Base-by-base conservation (phyloP, 2,113 vertebrate species). In the Pluvialis apricaria region DNA sequence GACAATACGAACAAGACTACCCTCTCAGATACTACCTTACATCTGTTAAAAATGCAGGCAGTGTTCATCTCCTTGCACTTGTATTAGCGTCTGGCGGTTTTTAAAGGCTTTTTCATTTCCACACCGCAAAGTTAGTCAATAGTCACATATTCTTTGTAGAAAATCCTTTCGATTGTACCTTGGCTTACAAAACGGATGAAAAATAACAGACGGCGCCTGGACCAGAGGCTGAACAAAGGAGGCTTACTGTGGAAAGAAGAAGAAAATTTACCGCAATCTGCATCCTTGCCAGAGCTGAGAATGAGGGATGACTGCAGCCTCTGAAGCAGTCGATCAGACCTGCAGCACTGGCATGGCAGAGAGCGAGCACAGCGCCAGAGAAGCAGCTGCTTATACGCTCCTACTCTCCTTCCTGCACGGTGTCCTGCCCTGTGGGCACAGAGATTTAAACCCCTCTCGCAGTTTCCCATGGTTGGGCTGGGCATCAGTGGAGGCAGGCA, bases 371-470 rank as follows among this genome's bases (percentile, higher is more conserved):
- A 45, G 73, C 32, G 38, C 22, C 64, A 22, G 62, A 25, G 57
- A 36, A 85, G 76, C 10, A 5, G 72, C 71, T 18, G 36, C 85
- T 49, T 29, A 7, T 6, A 6, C 14, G 2, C 17, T 54, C 36
- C 64, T 34, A n/a, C 0, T 2, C 68, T 61, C n/a, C 49, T 21
- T 61, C 47, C 73, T 69, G 24, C 3, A 2, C 2, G 0, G 4
- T 15, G 28, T 8, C 52, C 66, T 51, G 21, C 44, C 31, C 38
- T n/a, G 13, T 9, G 26, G 28, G 31, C 4, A 21, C 40, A 17
- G 73, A 49, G 69, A 72, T 42, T 51, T 24, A n/a, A 91, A 69
- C 10, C 44, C 22, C 24, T 24, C 47, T 25, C 2, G 5, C 28
- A 24, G 38, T 2, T 42, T 22, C 62, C n/a, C 9, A 4, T 2